Conservation (phyloP, 2,888 invertebrate genomes). For the Hydraecia micacea region DNA sequence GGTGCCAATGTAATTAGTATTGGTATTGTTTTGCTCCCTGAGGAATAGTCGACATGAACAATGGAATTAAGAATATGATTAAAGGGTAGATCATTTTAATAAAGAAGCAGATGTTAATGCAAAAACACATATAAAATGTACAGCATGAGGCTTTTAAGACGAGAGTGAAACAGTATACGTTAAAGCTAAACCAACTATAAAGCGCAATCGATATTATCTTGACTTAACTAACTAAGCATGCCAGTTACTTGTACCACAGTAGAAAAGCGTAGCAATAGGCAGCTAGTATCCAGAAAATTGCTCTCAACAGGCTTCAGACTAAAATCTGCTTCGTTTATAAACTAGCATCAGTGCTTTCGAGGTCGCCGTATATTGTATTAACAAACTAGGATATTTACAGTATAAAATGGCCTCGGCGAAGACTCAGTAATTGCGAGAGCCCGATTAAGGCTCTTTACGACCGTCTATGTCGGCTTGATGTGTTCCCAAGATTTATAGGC, state of each 20-base stretch:
- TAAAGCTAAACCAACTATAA: not conserved
- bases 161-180: not conserved
- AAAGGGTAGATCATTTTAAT: constrained; percentile 1
- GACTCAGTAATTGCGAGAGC: constrained; percentile 77
- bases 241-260: not conserved
- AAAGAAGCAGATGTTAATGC: not conserved
- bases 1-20: constrained; percentile 45
- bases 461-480: constrained; percentile 61
- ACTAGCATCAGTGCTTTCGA: constrained; percentile 62
- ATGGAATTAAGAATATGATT: constrained; percentile 21
- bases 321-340: constrained; percentile 65
- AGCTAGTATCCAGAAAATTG: constrained; percentile 12
- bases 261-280: not conserved
- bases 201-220: not conserved
- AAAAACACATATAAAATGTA: not conserved
- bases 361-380: constrained; percentile 66
- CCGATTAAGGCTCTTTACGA: constrained; percentile 81
- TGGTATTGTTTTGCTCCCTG: constrained; percentile 39
- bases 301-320: constrained; percentile 7
- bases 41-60: constrained; percentile 24
- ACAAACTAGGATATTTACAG: constrained; percentile 73
- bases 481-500: constrained; percentile 76
- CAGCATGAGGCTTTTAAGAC: not conserved
- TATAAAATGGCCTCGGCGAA: constrained; percentile 69
- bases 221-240: not conserved